Conservation (phyloP, 2,797 vertebrate genomes). For the Brachyrhaphis roseni region DNA sequence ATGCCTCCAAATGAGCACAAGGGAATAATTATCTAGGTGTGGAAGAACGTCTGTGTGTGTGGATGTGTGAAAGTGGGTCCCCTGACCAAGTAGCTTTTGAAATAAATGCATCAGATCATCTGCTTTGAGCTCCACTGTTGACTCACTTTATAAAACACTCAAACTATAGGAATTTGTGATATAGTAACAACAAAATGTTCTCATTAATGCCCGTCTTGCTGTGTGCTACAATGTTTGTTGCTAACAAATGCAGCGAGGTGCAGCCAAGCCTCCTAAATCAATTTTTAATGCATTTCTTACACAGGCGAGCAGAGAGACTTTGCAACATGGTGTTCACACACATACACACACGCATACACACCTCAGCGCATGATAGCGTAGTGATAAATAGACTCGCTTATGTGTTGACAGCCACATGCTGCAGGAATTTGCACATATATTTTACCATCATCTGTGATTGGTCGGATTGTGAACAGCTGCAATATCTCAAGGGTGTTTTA, state of each 20-base stretch:
- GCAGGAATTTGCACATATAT: slow-evolving; percentile 38
- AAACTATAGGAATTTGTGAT: slow-evolving; percentile 3
- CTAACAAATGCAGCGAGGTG: slow-evolving; percentile 65
- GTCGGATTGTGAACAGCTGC: background rate
- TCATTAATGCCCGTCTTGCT: slow-evolving; percentile 7
- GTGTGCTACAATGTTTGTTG: slow-evolving; percentile 35
- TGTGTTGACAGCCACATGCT: slow-evolving; percentile 30
- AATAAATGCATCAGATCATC: background rate
- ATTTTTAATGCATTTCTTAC: slow-evolving; percentile 76
- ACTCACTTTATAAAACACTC: slow-evolving; percentile 1
- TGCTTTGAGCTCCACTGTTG: background rate
- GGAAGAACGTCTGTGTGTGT: slow-evolving; percentile 17
- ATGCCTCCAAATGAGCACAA: slow-evolving; percentile 19
- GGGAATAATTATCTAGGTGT: slow-evolving; percentile 17
- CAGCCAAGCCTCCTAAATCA: slow-evolving; percentile 63
- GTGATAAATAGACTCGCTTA: slow-evolving; percentile 37
- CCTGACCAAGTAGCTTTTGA: background rate
- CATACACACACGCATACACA: slow-evolving; percentile 5
- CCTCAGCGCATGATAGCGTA: slow-evolving; percentile 1
- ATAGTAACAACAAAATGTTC: slow-evolving; percentile 9
- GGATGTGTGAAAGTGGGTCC: background rate
- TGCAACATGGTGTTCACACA: slow-evolving; percentile 17
- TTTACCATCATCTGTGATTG: background rate
- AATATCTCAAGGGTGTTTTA: background rate
- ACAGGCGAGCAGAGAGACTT: slow-evolving; percentile 49